Percentiles rank a stretch among this genome's conserved stretches.
Evolutionary conservation across 2,113 vertebrate species (phyloP).

Genomic region (Carassius gibelio): DNA sequence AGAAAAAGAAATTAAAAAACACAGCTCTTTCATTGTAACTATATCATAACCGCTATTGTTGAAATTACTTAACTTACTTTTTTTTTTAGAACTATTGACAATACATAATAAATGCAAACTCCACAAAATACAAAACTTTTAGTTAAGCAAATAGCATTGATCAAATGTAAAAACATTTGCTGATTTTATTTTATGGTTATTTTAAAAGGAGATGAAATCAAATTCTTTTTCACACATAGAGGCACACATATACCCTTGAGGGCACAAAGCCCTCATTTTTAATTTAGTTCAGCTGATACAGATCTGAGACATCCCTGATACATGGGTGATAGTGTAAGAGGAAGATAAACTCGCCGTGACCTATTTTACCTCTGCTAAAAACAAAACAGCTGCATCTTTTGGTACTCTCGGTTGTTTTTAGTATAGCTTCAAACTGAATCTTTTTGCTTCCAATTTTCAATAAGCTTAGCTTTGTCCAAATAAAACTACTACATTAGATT

Average conservation of each 20-base stretch:
- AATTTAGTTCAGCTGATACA: conserved; percentile 11
- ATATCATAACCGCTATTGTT: neutral
- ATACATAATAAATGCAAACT: neutral
- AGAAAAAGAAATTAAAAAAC: too few relatives aligned
- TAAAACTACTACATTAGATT: neutral
- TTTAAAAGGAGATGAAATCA: neutral
- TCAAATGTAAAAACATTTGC: neutral
- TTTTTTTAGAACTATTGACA: neutral
- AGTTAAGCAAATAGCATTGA: neutral
- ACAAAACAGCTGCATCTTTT: conserved; percentile 1
- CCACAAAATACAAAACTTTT: neutral
- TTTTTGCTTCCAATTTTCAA: neutral
- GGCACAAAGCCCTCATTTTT: neutral
- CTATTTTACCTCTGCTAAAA: conserved; percentile 21
- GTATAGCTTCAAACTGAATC: neutral
- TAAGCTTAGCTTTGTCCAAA: neutral
- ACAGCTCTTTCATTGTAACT: neutral
- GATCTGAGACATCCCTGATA: conserved; percentile 23
- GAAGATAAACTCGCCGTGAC: conserved; percentile 23
- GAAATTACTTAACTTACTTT: neutral
- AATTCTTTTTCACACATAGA: neutral
- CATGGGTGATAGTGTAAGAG: conserved; percentile 15
- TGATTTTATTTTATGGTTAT: neutral
- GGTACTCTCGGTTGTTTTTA: neutral
- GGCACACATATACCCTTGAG: neutral